Base-by-base conservation (phyloP, 1,140 invertebrate species). In the Drosophila triauraria region DNA sequence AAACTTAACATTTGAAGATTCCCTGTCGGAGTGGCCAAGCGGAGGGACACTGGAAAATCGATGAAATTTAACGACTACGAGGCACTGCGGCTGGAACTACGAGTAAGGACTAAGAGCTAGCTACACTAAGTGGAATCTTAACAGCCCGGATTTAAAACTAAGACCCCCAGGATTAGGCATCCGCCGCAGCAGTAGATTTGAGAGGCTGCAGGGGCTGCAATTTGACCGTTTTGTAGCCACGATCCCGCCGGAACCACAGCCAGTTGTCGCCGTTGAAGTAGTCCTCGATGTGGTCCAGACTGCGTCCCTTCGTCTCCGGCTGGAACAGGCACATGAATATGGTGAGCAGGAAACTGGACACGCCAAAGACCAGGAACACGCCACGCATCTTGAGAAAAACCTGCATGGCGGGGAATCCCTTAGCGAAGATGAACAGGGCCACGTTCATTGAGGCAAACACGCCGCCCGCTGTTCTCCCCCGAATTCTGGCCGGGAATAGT, bases 241-340 rank as follows among this genome's bases (percentile, higher is more conserved):
- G 87, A 67, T 92, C 91, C 3, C 91, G 76, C 8, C 75, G 71
- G 40, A 94, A 91, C 95, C 95, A 96, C 17, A 96, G 75, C 75
- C 95, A 93, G 75, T 95, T 96, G 15, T 94, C 91, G 68, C 95
- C 95, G 78, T 95, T 93, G 85, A 96, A 96, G 88, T 96, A 96
- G 91, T 96, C 95, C 93, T 96, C 96, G 65, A 98, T 97, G 93
- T 98, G 95, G 64, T 96, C 94, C 59, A 97, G 93, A 3, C 94
- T 95, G 71, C 95, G 95, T 15, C 96, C 96, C 91, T 97, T 97
- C 0, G 97, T 98, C 94, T 98, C 97, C 20, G 97, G 97, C 35
- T 98, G 93, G 54, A 96, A 93, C 1, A 97, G 93, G 75, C 94
- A 96, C 61, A 96, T 93, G 42, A 97, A 95, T 1, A 96, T 50